These are phyloP conservation scores for Cylloceria caligata DNA, from an alignment of 2,888 invertebrate species.

Conservation along the genomic window DNA sequence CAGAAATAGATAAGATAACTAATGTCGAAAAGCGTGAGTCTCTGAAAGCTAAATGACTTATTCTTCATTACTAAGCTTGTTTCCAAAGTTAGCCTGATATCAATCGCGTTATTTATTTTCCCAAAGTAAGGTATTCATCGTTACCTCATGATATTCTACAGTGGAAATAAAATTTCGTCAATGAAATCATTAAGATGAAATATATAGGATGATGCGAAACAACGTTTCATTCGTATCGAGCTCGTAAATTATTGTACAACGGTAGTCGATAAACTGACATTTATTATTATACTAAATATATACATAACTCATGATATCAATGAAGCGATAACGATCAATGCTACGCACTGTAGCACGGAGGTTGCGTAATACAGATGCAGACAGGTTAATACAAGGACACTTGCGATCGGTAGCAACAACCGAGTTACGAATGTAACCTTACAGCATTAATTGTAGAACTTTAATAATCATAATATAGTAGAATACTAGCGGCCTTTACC, in stretches of 20 bases:
- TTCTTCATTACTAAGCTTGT: conserved; percentile 34
- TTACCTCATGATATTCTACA: no score
- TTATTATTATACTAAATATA: conserved; percentile 2
- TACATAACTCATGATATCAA: conserved; percentile 5
- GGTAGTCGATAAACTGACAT: not conserved
- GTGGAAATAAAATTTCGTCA: no score
- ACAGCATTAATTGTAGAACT: not conserved
- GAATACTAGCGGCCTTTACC: not conserved
- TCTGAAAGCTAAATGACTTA: conserved; percentile 5
- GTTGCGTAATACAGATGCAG: conserved; percentile 5
- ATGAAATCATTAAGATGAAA: no score
- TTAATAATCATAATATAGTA: not conserved
- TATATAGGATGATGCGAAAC: no score
- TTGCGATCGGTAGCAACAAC: not conserved
- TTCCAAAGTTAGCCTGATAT: no score
- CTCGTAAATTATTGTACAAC: not conserved
- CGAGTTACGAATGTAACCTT: conserved; percentile 6
- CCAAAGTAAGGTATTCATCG: not conserved
- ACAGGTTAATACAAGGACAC: conserved; percentile 18
- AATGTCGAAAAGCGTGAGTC: conserved; percentile 9
- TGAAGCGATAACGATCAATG: conserved; percentile 11
- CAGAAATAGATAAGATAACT: conserved; percentile 51
- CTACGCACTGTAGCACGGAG: not conserved
- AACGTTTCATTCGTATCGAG: not conserved
- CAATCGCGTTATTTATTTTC: not conserved